Base-by-base conservation (phyloP, 1,140 invertebrate species). In the Aphelenchoides besseyi region DNA sequence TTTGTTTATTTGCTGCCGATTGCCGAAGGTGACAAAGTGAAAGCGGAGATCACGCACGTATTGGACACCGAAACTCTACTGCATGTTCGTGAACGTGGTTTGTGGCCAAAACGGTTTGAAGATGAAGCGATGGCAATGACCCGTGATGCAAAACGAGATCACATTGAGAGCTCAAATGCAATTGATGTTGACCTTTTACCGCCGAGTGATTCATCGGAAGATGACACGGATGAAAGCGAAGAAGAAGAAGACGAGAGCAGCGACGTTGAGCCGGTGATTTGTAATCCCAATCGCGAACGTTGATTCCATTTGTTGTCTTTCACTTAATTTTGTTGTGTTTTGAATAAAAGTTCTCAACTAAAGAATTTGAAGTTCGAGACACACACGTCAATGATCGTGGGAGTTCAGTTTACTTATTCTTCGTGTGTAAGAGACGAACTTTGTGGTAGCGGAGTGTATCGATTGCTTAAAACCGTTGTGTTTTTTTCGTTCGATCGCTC, bases 1-100 rank as follows among this genome's bases (percentile, higher is more conserved):
- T 68, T 68, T 66, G 66, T 68, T 66, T 67, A 67, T 33, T 18
- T 68, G 9, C 48, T 63, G 23, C 66, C 66, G n/a, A 68, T 68
- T 23, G 48, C n/a, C 9, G 66, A 68, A 68, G 66, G 66, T 2
- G 66, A 68, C 16, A 68, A 63, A 30, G 66, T 68, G 16, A 64
- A 63, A 18, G 66, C 66, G 64, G 66, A 68, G 30, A 63, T 68
- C 12, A 23, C n/a, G 8, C 66, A 68, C 9, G 48, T 68, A 9
- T 66, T 68, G 48, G 66, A 68, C 66, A 0, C 53, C 9, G 66
- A 68, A 30, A 68, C 53, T 26, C 16, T 68, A n/a, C 29, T 68
- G 55, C 33, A 68, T 32, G 48, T 68, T 16, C 12, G 48, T 26
- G 66, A 68, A 29, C 66, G 33, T 0, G 30, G 33, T 16, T 18